Evolutionary conservation across 2,113 vertebrate genomes (phyloP), one percentile per base, ranked within the genome.

Genomic region (Neoarius graeffei): DNA sequence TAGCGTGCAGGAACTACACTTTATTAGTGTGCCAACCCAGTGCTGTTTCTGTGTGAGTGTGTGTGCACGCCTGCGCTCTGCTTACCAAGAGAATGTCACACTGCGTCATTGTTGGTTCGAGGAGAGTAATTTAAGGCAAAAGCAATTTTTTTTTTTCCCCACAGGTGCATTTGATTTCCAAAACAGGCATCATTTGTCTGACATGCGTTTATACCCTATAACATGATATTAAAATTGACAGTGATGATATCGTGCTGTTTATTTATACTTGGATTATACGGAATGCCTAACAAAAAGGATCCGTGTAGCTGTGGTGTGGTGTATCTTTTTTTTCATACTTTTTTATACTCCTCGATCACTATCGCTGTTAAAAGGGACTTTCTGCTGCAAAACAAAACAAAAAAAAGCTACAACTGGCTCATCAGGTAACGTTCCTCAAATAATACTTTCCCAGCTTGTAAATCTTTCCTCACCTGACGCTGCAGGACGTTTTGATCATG

Each of bases 1-100:
- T 86, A 91, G 92, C 90, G 80, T 91, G 92, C 91, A 94, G 92
- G 85, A 92, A 93, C 57, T 94, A 92, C 93, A 93, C 93, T 96
- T 95, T 93, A 95, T 95, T 95, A 93, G 89, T 94, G 93, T 93
- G 95, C 93, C 92, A 93, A 69, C 82, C 66, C 30, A 92, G 90
- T 90, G 90, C 86, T 88, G 81, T 56, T 52, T 89, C 56, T 73
- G 86, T 50, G 90, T 85, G 81, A 83, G 54, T 87, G 89, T 62
- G 83, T 89, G 76, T 87, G 86, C 73, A 52, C 50, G 52, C 85
- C 59, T 86, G 77, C 62, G 85, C 50, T 7, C 15, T 86, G 62
- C 42, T 14, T 52, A 62, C 74, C 60, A 30, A 83, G 35, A 83
- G 20, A 80, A 77, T 50, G 73, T 79, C 62, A 84, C 64, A 74